Percentiles rank a stretch among this genome's conserved stretches.
These are phyloP conservation scores for Esox masquinongy DNA, from an alignment of 2,797 vertebrate genomes.

Conservation along the genomic window DNA sequence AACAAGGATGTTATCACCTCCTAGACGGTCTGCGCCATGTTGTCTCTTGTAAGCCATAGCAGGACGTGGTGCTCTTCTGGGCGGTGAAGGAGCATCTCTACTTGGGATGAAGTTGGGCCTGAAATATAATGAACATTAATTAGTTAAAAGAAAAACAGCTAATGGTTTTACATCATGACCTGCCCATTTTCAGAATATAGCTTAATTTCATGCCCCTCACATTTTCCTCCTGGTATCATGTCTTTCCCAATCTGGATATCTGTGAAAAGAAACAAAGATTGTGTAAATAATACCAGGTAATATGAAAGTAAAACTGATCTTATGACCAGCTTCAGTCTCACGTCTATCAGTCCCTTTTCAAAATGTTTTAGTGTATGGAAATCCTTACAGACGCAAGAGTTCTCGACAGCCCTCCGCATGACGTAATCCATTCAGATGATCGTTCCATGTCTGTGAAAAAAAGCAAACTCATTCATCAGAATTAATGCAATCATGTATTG, in stretches of 20 bases:
- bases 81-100: constrained; percentile 22
- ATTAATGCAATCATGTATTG: not conserved
- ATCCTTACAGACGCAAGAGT: constrained; percentile 35
- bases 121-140: not conserved
- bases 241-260: constrained; percentile 27
- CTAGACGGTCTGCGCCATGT: constrained; percentile 19
- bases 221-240: not conserved
- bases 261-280: constrained; percentile 2
- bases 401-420: constrained; percentile 37
- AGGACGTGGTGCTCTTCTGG: constrained; percentile 24
- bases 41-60: constrained; percentile 35
- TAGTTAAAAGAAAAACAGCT: not conserved
- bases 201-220: constrained; percentile 9
- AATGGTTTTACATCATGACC: not conserved
- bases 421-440: constrained; percentile 43
- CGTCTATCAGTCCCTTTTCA: not conserved
- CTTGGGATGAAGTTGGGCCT: constrained; percentile 14
- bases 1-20: constrained; percentile 27
- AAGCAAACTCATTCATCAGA: not conserved
- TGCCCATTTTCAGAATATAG: not conserved
- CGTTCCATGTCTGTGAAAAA: constrained; percentile 46
- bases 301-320: not conserved
- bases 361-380: not conserved
- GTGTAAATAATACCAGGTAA: not conserved
- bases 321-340: not conserved